Base-by-base conservation (phyloP, 2,888 invertebrate species). In the Caenorhabditis becei region DNA sequence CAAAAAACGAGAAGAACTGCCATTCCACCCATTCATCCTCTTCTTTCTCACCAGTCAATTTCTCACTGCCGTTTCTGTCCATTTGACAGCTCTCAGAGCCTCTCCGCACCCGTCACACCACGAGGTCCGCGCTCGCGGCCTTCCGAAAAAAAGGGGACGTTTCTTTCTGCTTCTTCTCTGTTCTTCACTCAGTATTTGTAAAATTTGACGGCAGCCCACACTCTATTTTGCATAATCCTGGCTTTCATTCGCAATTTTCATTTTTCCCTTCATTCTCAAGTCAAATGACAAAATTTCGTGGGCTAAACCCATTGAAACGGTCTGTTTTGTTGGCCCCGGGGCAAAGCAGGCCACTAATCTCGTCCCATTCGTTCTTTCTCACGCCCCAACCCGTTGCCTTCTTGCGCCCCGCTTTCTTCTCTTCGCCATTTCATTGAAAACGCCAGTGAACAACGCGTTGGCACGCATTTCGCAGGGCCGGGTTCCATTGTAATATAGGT, bases 321-420 rank as follows among this genome's bases (percentile, higher is more conserved):
- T 47, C 47, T 4, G 47, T 47, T 47, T 47, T n/a, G 8, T 20
- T 47, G 47, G 18, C 47, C 47, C 47, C 10, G 4, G 11, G 47
- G 47, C 47, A 20, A 3, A 10, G 11, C n/a, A n/a, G 2, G 18
- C 3, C 47, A 56, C 72, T 63, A 72, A 63, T 72, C 63, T 63
- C 54, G 56, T 72, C 56, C 72, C 62, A 62, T 62, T 63, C 63
- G 53, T 63, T 72, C 63, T 56, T 58, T 72, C 72, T 72, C 63
- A 71, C 71, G 71, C 62, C 63, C 20, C 47, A 47, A 20, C n/a
- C 47, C 47, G 18, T 58, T n/a, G 63, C 53, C 41, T 35, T 44
- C 53, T 58, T 58, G 28, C 51, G 28, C 53, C 41, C 20, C 37
- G 11, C 37, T 54, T 26, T 56, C 56, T 62, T 44, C 23, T 37